Evolutionary conservation across 2,888 invertebrate species (phyloP).

Genomic region (Parascotia fuliginaria): DNA sequence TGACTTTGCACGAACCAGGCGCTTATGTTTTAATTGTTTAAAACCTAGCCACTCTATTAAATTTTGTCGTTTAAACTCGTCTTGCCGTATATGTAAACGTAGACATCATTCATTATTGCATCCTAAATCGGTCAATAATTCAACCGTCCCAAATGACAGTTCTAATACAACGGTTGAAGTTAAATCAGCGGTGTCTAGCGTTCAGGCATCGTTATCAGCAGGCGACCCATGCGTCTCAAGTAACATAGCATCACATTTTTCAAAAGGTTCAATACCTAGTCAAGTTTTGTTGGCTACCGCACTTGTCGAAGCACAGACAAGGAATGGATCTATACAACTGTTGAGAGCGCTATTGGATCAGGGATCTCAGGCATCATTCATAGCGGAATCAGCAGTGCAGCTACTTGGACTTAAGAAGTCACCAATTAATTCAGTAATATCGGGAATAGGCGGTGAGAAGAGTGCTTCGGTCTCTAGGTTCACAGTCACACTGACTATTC

Average conservation of each 20-base stretch:
- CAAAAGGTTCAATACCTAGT: background rate
- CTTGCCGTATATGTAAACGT: background rate
- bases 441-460: slow-evolving; percentile 8
- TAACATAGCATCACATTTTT: background rate
- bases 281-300: no score
- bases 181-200: background rate
- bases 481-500: slow-evolving; percentile 2
- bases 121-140: background rate
- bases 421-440: background rate
- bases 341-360: slow-evolving; percentile 10
- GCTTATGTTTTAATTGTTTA: slow-evolving; percentile 3
- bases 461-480: slow-evolving; percentile 4
- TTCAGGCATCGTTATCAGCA: no score
- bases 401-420: slow-evolving; percentile 6
- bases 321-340: background rate
- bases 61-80: background rate
- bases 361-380: slow-evolving; percentile 7
- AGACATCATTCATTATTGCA: slow-evolving; percentile 3
- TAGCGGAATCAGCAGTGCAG: slow-evolving; percentile 2
- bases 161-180: background rate
- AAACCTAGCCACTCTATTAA: background rate
- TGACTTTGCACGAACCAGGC: background rate
- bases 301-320: background rate
- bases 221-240: background rate
- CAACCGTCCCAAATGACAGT: background rate